phyloP scores from a whole-genome alignment of 2,888 invertebrate species.

The Nephrotoma guestfalica region DNA sequence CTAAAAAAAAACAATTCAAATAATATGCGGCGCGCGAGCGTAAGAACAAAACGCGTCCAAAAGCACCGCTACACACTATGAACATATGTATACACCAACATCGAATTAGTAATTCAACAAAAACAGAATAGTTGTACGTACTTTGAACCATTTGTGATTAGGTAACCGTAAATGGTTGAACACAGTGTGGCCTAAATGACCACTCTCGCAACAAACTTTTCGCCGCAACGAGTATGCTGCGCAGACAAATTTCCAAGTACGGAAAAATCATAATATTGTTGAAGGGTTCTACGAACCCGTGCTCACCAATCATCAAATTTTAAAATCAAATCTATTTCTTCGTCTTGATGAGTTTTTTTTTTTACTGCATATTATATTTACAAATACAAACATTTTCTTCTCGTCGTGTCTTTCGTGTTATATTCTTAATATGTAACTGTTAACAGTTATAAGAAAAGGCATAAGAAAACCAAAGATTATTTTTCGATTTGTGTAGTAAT shows the following conservation, averaged over 20 bases:
- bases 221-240: background rate
- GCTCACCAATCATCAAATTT: background rate
- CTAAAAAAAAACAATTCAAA: background rate
- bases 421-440: background rate
- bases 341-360: background rate
- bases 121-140: background rate
- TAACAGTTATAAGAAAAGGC: background rate
- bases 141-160: background rate
- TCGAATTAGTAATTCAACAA: background rate
- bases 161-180: background rate
- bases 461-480: background rate
- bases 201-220: background rate
- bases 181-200: background rate
- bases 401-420: background rate
- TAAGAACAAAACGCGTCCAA: background rate
- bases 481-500: background rate
- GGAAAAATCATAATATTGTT: background rate
- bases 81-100: background rate
- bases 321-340: background rate
- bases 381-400: background rate
- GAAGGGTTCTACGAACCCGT: background rate
- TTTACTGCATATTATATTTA: background rate
- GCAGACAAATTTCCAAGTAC: background rate
- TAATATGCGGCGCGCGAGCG: background rate
- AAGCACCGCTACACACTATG: background rate